Evolutionary conservation across 92 coral and sea anemone genomes (phyloP).

Genomic region (Hydrozoanthus gracilis): DNA sequence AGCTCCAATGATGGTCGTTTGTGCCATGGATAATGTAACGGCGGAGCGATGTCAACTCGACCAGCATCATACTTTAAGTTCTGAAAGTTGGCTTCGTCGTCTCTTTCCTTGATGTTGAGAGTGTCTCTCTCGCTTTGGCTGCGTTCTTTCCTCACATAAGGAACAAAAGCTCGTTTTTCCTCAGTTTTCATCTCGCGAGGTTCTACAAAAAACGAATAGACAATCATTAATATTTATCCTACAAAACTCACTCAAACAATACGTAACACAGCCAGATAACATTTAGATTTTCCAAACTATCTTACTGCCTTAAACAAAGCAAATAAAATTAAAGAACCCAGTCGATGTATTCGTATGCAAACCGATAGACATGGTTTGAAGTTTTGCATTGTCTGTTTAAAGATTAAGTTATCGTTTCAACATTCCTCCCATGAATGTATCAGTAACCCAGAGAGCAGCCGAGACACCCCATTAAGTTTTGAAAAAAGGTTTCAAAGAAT

Average conservation of each 20-base stretch:
- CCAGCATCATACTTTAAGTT: background rate
- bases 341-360: background rate
- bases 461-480: background rate
- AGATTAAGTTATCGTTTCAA: background rate
- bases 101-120: background rate
- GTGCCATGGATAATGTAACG: conserved; percentile 22
- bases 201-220: conserved; percentile 34
- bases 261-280: background rate
- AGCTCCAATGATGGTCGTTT: conserved; percentile 1
- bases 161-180: conserved; percentile 59
- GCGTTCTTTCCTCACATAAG: conserved; percentile 37
- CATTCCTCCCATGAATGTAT: conserved; percentile 37
- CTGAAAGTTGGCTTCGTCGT: background rate
- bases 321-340: background rate
- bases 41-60: background rate
- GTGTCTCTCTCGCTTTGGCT: conserved; percentile 1
- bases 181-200: background rate
- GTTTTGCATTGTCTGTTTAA: conserved; percentile 3
- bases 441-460: conserved; percentile 10
- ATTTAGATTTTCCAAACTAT: background rate
- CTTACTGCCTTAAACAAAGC: background rate
- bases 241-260: background rate
- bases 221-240: background rate
- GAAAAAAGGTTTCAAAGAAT: too few species aligned
- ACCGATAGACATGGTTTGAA: background rate